Conservation (phyloP, 2,113 vertebrate species). For the Steatornis caripensis region DNA sequence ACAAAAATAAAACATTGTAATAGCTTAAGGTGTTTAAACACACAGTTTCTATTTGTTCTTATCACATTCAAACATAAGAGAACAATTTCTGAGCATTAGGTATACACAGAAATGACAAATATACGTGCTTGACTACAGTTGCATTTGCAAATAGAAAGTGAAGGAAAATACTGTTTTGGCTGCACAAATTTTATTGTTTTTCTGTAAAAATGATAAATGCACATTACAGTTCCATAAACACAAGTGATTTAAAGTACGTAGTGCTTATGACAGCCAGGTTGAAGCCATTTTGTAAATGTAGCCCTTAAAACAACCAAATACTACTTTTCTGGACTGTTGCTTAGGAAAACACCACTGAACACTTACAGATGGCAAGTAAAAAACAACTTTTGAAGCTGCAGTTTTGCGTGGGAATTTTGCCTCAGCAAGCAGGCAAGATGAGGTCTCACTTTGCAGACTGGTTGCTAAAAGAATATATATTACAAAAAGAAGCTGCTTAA, state of each 20-base stretch:
- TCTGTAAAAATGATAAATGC: neutral
- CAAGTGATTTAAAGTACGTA: neutral
- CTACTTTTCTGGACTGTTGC: neutral
- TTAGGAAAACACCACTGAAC: conserved; percentile 10
- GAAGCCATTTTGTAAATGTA: neutral
- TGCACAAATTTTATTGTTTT: neutral
- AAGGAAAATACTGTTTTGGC: neutral
- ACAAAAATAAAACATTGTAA: neutral
- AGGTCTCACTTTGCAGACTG: neutral
- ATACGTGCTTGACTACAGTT: neutral
- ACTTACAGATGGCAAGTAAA: conserved; percentile 20
- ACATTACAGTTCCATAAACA: neutral
- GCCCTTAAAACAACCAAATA: neutral
- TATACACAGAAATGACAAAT: neutral
- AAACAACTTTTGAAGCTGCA: neutral
- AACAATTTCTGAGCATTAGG: neutral
- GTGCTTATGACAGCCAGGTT: neutral
- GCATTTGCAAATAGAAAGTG: neutral
- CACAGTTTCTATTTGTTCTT: neutral
- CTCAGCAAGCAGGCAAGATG: neutral
- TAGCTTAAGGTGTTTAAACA: neutral
- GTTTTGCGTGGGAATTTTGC: neutral
- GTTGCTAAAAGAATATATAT: neutral
- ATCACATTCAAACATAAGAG: neutral
- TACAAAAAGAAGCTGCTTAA: neutral